phyloP scores from a whole-genome alignment of 1,140 invertebrate genomes.

The Pseudomyrmex sp. region DNA sequence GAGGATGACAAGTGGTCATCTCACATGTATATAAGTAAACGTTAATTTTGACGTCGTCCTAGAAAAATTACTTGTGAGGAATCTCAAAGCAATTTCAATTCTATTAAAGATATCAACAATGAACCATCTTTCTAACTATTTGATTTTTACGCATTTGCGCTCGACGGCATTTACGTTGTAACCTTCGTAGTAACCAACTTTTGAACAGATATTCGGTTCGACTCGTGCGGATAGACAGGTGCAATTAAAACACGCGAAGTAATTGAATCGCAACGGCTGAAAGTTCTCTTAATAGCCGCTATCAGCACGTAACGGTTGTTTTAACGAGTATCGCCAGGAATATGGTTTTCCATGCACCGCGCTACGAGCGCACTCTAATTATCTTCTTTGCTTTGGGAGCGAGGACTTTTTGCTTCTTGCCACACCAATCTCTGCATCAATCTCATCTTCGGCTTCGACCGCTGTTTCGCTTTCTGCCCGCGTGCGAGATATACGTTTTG shows the following conservation, averaged over 20 bases:
- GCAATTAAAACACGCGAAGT: constrained; percentile 78
- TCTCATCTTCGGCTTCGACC: not conserved
- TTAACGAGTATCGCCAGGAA: constrained; percentile 75
- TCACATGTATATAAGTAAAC: not conserved
- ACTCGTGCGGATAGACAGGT: constrained; percentile 65
- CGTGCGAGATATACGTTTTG: not conserved
- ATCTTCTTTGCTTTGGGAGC: constrained; percentile 61
- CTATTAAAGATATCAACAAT: not conserved
- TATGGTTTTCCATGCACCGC: constrained; percentile 50
- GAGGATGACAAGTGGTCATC: not conserved
- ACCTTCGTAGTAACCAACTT: not conserved
- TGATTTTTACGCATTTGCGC: constrained; percentile 13
- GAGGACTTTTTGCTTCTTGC: constrained; percentile 47
- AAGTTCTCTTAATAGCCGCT: constrained; percentile 78
- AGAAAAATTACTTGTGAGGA: not conserved
- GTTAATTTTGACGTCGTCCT: constrained; percentile 14
- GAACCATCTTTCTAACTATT: not conserved
- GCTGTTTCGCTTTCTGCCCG: constrained; percentile 7
- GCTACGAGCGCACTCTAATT: constrained; percentile 70
- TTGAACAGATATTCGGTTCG: not conserved
- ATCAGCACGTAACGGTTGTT: constrained; percentile 78
- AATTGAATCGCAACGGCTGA: constrained; percentile 77
- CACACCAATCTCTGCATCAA: too few relatives aligned
- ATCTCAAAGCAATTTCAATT: constrained; percentile 3
- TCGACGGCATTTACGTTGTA: not conserved